Base-by-base conservation (phyloP, 2,113 vertebrate species). In the Tricholaema leucomelas region DNA sequence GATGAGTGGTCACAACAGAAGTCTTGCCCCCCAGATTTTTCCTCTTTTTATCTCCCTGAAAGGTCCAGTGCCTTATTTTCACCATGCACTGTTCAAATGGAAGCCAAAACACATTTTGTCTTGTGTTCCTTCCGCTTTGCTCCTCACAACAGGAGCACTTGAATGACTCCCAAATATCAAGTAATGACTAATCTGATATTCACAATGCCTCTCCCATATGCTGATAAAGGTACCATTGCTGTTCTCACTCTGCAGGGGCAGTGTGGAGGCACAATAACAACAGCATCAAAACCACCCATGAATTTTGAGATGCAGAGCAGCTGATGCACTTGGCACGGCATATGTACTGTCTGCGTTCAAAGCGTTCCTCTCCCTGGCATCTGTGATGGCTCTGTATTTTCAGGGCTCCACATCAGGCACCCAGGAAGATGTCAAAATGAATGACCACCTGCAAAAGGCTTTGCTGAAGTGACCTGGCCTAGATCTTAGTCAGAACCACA, bases 101-200 rank as follows among this genome's bases (percentile, higher is more conserved):
- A 85, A 87, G 67, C 84, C 69, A 87, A 89, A 59, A 87, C 56
- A 35, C 36, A 60, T 67, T 89, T 54, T 64, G 46, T 67, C 60
- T 73, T 63, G 25, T 64, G 30, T 82, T 93, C 92, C 96, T 95
- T 78, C n/a, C 61, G 7, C 82, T 80, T 87, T 64, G 75, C 65
- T 92, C 64, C 59, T 83, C 78, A 50, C 81, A 91, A 77, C 42
- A 87, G 48, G 85, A 80, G 58, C 36, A 40, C 64, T 21, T 33
- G 16, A 80, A 54, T 8, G 3, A 72, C 75, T 92, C 89, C 85
- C 81, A 93, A 87, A 74, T 71, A 96, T 72, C 78, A 91, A 92
- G 91, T 89, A 89, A 83, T 71, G 72, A 94, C 85, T 93, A 85
- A 93, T 89, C 81, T 94, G 79, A 93, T 91, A 93, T 92, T 94